These are phyloP conservation scores for Elmis aenea DNA, from an alignment of 2,888 invertebrate species.

Conservation along the genomic window DNA sequence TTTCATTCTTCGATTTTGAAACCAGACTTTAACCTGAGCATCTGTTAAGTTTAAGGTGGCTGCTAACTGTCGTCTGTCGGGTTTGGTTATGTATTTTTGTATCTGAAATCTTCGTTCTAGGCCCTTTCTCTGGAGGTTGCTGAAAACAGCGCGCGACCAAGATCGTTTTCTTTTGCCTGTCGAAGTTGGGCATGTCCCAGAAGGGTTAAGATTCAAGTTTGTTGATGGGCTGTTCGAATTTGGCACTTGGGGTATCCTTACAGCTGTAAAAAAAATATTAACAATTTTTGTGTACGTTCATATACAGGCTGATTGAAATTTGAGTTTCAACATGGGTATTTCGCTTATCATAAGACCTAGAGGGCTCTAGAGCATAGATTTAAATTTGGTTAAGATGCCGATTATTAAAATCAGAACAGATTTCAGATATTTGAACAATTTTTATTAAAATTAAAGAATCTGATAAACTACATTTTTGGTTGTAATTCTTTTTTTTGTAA, in stretches of 20 bases:
- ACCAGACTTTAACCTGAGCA: conserved; percentile 94
- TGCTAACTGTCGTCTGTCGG: conserved; percentile 85
- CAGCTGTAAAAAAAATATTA: conserved; percentile 34
- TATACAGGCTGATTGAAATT: too few relatives aligned
- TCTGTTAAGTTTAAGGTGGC: conserved; percentile 89
- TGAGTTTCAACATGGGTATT: too few relatives aligned
- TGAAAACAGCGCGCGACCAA: conserved; percentile 94
- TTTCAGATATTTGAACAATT: background rate
- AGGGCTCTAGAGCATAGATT: too few relatives aligned
- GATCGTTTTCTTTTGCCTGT: conserved; percentile 74
- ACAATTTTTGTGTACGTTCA: too few relatives aligned
- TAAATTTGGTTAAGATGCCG: too few relatives aligned
- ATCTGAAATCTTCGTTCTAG: conserved; percentile 87
- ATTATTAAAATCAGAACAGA: too few relatives aligned
- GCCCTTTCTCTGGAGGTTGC: conserved; percentile 90
- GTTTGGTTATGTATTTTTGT: conserved; percentile 95
- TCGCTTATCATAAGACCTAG: too few relatives aligned
- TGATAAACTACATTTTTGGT: background rate
- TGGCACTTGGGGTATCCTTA: conserved; percentile 33
- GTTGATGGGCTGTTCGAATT: conserved; percentile 27
- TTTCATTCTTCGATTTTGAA: conserved; percentile 65
- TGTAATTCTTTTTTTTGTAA: background rate
- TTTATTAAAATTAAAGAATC: background rate
- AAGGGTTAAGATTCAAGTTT: conserved; percentile 23
- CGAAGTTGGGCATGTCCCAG: conserved; percentile 10